These are phyloP conservation scores for Caenorhabditis angaria DNA, from an alignment of 2,888 invertebrate genomes.

Conservation along the genomic window DNA sequence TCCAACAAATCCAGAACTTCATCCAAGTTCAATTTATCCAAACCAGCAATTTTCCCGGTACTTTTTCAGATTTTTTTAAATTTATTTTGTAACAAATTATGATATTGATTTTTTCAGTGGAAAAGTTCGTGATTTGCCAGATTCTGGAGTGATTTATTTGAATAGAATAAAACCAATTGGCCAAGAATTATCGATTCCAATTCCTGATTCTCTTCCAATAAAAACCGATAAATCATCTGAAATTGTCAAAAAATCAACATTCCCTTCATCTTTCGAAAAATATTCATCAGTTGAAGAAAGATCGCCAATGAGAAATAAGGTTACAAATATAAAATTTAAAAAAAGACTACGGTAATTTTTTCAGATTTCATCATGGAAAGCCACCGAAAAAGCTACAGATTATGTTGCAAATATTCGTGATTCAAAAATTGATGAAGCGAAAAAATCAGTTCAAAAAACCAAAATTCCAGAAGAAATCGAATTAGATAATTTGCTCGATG, in stretches of 20 bases:
- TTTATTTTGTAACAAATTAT: not conserved
- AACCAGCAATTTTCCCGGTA: conserved; percentile 35
- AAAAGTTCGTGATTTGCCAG: conserved; percentile 50
- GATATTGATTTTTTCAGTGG: conserved; percentile 16
- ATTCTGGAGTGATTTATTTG: conserved; percentile 50
- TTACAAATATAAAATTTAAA: not conserved
- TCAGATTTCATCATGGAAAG: not conserved
- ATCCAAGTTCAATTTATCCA: conserved; percentile 45
- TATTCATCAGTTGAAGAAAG: conserved; percentile 34
- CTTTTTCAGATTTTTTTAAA: not conserved
- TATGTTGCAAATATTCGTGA: not conserved
- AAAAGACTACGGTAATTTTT: no score
- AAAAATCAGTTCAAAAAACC: conserved; percentile 17
- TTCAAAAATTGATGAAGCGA: conserved; percentile 14
- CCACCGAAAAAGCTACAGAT: not conserved
- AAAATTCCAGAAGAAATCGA: conserved; percentile 35
- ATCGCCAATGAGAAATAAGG: conserved; percentile 9
- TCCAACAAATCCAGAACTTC: conserved; percentile 47
- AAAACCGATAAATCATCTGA: not conserved
- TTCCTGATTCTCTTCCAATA: not conserved
- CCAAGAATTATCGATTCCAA: conserved; percentile 17
- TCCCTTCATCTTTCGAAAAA: conserved; percentile 31
- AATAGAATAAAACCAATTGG: conserved; percentile 49
- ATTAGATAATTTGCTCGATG: conserved; percentile 29
- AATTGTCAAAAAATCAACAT: conserved; percentile 3